Conservation (phyloP, 2,113 vertebrate species). For the Nesogale talazaci region DNA sequence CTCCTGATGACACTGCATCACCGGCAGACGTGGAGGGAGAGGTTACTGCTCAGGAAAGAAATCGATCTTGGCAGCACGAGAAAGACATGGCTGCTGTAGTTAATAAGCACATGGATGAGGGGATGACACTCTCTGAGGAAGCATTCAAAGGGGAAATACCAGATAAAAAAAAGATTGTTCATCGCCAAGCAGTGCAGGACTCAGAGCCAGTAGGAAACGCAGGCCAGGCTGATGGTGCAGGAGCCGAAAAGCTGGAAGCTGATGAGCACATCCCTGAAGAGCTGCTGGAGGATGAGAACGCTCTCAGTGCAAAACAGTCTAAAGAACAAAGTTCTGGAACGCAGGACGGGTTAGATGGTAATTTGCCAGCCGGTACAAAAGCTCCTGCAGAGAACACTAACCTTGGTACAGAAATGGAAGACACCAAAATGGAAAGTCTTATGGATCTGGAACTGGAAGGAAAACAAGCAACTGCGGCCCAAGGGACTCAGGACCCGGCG, state of each 20-base stretch:
- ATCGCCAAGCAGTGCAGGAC: constrained; percentile 35
- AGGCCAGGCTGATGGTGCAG: neutral
- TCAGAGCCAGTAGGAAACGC: neutral
- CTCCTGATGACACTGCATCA: constrained; percentile 49
- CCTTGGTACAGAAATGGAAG: neutral
- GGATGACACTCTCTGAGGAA: constrained; percentile 41
- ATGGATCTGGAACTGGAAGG: constrained; percentile 24
- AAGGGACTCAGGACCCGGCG: neutral
- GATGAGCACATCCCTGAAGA: constrained; percentile 76
- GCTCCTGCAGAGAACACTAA: neutral
- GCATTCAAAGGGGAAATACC: constrained; percentile 39
- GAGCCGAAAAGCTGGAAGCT: constrained; percentile 27
- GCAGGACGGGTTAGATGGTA: neutral
- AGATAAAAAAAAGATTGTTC: neutral
- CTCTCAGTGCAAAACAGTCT: constrained; percentile 82
- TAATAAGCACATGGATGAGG: constrained; percentile 32
- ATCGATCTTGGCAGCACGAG: neutral
- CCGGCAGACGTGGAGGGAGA: constrained; percentile 37
- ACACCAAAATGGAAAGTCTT: constrained; percentile 52
- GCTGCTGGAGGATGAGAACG: constrained; percentile 96
- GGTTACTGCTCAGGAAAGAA: neutral
- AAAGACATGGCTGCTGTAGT: neutral
- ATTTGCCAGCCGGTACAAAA: constrained; percentile 12
- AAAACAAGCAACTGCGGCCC: accelerated
- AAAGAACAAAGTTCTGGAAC: constrained; percentile 44